Evolutionary conservation across 2,797 vertebrate genomes (phyloP).

Genomic region (Epinephelus coioides): DNA sequence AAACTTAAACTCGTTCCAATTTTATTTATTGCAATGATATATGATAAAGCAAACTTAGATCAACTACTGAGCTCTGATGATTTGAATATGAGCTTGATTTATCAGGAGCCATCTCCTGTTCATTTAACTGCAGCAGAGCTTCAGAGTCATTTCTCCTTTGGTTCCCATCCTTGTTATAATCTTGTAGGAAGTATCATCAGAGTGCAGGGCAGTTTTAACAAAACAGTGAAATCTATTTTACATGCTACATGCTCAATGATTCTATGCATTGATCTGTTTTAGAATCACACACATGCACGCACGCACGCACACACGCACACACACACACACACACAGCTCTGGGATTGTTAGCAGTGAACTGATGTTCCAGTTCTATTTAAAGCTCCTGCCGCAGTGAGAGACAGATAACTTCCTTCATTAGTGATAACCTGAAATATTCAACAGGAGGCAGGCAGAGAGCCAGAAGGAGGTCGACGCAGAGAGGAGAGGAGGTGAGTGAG

Average conservation of each 20-base stretch:
- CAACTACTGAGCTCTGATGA: constrained; percentile 14
- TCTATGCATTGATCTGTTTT: constrained; percentile 15
- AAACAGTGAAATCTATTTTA: constrained; percentile 10
- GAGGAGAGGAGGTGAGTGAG: not conserved
- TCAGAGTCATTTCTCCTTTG: not conserved
- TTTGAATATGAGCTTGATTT: not conserved
- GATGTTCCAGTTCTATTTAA: constrained; percentile 70
- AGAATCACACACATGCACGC: no score
- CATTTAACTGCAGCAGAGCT: constrained; percentile 14
- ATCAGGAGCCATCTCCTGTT: not conserved
- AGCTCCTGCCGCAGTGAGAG: constrained; percentile 54
- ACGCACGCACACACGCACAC: constrained; percentile 9
- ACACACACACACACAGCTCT: constrained; percentile 10
- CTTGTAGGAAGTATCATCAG: not conserved
- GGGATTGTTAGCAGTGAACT: constrained; percentile 34
- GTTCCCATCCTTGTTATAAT: constrained; percentile 22
- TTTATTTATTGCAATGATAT: no score
- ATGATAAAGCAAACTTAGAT: no score
- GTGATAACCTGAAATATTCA: constrained; percentile 71
- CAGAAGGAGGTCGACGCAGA: constrained; percentile 10
- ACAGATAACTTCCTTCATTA: constrained; percentile 67
- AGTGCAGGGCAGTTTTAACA: not conserved
- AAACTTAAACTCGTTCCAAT: no score
- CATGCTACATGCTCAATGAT: constrained; percentile 12
- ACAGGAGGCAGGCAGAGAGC: constrained; percentile 45